phyloP scores from a whole-genome alignment of 2,888 invertebrate species.

The Peribatodes rhomboidaria region DNA sequence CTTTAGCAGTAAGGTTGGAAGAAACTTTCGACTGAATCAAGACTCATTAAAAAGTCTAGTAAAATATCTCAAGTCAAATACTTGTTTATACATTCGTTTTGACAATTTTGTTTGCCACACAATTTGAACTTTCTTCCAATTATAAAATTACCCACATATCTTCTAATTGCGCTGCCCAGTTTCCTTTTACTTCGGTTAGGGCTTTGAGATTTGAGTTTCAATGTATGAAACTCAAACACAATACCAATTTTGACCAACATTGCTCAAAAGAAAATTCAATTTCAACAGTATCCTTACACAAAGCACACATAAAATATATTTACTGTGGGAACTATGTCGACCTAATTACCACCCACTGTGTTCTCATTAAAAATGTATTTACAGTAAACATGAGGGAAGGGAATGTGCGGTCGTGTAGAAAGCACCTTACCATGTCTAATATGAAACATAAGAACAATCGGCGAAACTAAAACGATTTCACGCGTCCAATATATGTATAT shows the following conservation, averaged over 20 bases:
- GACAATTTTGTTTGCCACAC: too few relatives aligned
- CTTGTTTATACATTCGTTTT: too few relatives aligned
- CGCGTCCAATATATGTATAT: not conserved
- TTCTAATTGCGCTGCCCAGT: too few relatives aligned
- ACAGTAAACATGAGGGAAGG: not conserved
- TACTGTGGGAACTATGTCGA: constrained; percentile 5
- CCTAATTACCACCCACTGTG: constrained; percentile 24
- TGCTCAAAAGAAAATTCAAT: not conserved
- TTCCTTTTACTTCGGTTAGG: too few relatives aligned
- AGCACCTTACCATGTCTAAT: constrained; percentile 1
- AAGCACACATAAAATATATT: not conserved
- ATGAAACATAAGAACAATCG: constrained; percentile 4
- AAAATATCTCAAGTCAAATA: too few relatives aligned
- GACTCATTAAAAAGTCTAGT: too few relatives aligned
- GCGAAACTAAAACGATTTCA: constrained; percentile 6
- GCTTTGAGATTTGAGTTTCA: too few relatives aligned
- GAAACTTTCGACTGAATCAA: too few relatives aligned
- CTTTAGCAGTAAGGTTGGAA: too few relatives aligned
- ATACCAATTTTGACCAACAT: not conserved
- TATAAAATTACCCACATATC: too few relatives aligned
- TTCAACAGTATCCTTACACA: not conserved
- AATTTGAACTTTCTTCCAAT: too few relatives aligned
- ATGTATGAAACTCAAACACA: too few relatives aligned
- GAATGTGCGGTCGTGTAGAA: constrained; percentile 1
- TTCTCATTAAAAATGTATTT: constrained; percentile 24